These are phyloP conservation scores for Doris montereyensis DNA, from an alignment of 2,888 invertebrate species.

Conservation along the genomic window DNA sequence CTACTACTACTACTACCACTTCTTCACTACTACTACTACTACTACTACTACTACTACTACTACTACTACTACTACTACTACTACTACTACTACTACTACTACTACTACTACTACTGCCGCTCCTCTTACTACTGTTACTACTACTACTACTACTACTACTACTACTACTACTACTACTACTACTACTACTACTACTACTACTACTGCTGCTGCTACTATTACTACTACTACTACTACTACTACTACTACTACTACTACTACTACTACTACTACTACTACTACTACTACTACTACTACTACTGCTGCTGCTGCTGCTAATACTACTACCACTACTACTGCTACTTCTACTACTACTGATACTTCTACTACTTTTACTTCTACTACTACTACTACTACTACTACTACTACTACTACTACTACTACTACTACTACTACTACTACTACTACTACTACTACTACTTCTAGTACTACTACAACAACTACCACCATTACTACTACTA, in stretches of 20 bases:
- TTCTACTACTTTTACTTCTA: too few relatives aligned
- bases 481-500: slow-evolving; percentile 23
- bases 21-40: neutral
- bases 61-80: neutral
- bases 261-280: slow-evolving; percentile 25
- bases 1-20: neutral
- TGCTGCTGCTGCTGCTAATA: neutral
- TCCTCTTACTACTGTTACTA: slow-evolving; percentile 24
- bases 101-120: slow-evolving; percentile 30
- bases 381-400: slow-evolving; percentile 15
- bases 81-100: slow-evolving; percentile 26
- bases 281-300: slow-evolving; percentile 7
- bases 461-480: slow-evolving; percentile 22
- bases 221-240: neutral
- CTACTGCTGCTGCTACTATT: slow-evolving; percentile 6
- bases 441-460: slow-evolving; percentile 17
- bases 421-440: slow-evolving; percentile 4
- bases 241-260: slow-evolving; percentile 15
- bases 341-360: too few relatives aligned
- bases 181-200: slow-evolving; percentile 27
- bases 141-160: slow-evolving; percentile 37
- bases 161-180: slow-evolving; percentile 29
- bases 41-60: slow-evolving; percentile 8
- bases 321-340: too few relatives aligned
- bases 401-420: slow-evolving; percentile 23